phyloP scores from a whole-genome alignment of 2,797 vertebrate species.

The Tinamus major region DNA sequence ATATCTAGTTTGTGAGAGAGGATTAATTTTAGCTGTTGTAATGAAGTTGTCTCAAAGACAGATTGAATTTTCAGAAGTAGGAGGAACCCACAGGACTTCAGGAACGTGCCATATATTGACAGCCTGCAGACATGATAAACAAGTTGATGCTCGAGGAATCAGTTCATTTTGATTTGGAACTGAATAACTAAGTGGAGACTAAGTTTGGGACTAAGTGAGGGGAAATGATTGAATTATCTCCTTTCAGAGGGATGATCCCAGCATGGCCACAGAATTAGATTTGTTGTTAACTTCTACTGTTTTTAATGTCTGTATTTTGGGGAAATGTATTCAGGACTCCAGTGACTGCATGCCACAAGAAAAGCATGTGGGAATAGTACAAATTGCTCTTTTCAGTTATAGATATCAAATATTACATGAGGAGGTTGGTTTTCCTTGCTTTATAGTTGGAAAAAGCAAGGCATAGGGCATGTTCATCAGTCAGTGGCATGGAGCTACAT shows the following conservation, averaged over 20 bases:
- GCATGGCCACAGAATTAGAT: background rate
- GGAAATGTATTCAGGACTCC: background rate
- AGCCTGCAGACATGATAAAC: background rate
- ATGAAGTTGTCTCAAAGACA: background rate
- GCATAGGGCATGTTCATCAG: background rate
- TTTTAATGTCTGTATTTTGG: background rate
- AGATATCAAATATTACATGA: background rate
- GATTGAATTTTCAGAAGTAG: background rate
- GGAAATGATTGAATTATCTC: conserved; percentile 26
- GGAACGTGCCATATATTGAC: background rate
- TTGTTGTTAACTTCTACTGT: background rate
- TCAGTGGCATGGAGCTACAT: background rate
- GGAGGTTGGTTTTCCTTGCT: background rate
- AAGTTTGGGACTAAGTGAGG: background rate
- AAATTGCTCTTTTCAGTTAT: background rate
- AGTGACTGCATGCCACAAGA: background rate
- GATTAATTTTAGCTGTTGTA: background rate
- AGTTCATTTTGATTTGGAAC: conserved; percentile 36
- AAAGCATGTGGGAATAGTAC: background rate
- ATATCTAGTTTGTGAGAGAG: background rate
- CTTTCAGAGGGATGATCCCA: background rate
- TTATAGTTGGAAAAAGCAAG: background rate
- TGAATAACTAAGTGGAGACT: too few relatives aligned
- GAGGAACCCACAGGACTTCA: background rate
- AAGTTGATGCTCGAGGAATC: background rate